Base-by-base conservation (phyloP, 2,888 invertebrate species). In the Meganola albula region DNA sequence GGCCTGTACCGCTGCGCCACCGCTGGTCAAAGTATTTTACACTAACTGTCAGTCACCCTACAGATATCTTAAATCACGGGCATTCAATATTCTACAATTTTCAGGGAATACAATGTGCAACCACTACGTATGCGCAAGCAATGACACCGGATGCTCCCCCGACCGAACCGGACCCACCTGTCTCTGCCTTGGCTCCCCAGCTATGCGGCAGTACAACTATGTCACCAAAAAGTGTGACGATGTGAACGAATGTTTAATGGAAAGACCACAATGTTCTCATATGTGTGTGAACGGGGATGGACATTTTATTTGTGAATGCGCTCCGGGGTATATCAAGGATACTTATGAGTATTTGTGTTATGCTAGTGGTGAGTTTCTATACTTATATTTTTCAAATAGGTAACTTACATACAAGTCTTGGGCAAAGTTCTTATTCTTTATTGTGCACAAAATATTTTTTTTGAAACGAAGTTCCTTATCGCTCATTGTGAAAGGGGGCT, bases 251-350 rank as follows among this genome's bases (percentile, higher is more conserved):
- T 93, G 93, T 48, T 68, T 84, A 18, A 62, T 63, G 3, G 88
- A 70, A 0, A 85, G 83, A 40, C 92, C 92, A 0, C 71, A 85
- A 4, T 94, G 94, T 58, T 91, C 92, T 29, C 94, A 94, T 44
- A 69, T 61, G 7, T 95, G 94, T 55, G 52, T 72, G 0, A 92
- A 93, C 46, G 71, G 51, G 0, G 63, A 69, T 0, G 91, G 91
- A 0, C 86, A 88, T 0, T 92, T 88, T 53, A 59, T 47, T 2
- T 94, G 94, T 48, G 58, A 58, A 2, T 94, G 94, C 53, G 90
- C 89, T n/a, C 60, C 69, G 0, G 80, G 76, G 0, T 80, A 75
- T 20, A 37, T 21, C 0, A 41, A 31, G 1, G 73, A 77, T 25
- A 12, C 37, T 1, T 55, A 51, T 4, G 41, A 33, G 0, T 72